These are phyloP conservation scores for Danionella dracula DNA, from an alignment of 2,797 vertebrate species.

Conservation along the genomic window DNA sequence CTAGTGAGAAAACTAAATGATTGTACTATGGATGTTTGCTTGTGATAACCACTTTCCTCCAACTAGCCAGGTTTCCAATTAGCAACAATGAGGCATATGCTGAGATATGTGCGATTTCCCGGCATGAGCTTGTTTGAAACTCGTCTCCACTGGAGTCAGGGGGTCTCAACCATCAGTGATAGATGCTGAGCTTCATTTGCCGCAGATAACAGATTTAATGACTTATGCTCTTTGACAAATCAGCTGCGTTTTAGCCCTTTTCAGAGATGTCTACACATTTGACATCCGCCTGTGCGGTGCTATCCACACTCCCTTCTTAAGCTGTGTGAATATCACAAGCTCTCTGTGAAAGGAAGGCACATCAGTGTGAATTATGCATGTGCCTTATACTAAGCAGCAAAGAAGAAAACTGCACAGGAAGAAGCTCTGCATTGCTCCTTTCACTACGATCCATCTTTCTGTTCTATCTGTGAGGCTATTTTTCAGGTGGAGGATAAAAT, in stretches of 20 bases:
- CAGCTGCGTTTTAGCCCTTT: conserved; percentile 42
- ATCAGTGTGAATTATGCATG: conserved; percentile 34
- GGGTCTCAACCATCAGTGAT: conserved; percentile 39
- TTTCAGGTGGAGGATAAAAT: conserved; percentile 18
- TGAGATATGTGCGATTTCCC: conserved; percentile 49
- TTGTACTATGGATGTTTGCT: conserved; percentile 41
- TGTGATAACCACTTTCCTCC: conserved; percentile 44
- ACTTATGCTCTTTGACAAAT: conserved; percentile 50
- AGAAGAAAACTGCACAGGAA: conserved; percentile 3
- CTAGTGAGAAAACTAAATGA: conserved; percentile 27
- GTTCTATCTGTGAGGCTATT: conserved; percentile 23
- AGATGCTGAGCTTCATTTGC: conserved; percentile 45
- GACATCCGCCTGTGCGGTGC: conserved; percentile 16
- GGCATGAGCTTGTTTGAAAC: conserved; percentile 50
- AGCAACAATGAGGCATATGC: conserved; percentile 48
- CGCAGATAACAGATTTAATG: conserved; percentile 49
- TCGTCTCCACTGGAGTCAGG: conserved; percentile 42
- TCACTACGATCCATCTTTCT: conserved; percentile 9
- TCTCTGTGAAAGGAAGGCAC: conserved; percentile 20
- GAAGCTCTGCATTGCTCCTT: conserved; percentile 4
- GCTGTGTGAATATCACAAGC: conserved; percentile 30
- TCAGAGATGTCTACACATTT: conserved; percentile 39
- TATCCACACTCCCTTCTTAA: conserved; percentile 29
- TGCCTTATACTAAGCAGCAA: neutral
- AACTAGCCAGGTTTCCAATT: conserved; percentile 50